Evolutionary conservation across 1,140 invertebrate species (phyloP).

Genomic region (Pachyrhynchus sulphureomaculatus): DNA sequence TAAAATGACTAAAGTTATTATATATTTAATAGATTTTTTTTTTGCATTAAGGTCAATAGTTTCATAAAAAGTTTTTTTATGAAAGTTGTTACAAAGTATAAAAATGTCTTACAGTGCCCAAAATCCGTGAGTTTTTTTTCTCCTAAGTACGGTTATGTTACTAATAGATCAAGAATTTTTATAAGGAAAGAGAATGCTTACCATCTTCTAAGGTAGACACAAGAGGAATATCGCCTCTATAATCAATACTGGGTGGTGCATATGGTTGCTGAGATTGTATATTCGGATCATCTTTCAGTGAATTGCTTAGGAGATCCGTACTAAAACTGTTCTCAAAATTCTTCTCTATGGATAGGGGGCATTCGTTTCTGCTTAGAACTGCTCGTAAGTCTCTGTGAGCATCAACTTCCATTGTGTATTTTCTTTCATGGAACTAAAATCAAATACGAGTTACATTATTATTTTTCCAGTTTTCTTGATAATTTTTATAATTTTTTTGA

Average conservation of each 20-base stretch:
- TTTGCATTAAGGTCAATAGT: too few species aligned
- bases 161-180: too few species aligned
- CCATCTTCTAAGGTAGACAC: conserved; percentile 63
- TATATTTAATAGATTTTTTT: too few species aligned
- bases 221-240: conserved; percentile 74
- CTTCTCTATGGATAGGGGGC: conserved; percentile 36
- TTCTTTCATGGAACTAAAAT: conserved; percentile 55
- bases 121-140: too few species aligned
- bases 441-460: neutral
- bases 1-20: too few species aligned
- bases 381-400: conserved; percentile 41
- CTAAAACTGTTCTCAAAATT: conserved; percentile 24
- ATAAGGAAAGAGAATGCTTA: too few species aligned
- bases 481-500: neutral
- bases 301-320: conserved; percentile 32
- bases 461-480: neutral
- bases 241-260: neutral
- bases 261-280: conserved; percentile 36
- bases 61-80: too few species aligned
- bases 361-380: conserved; percentile 45
- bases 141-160: too few species aligned
- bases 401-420: conserved; percentile 55
- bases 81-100: too few species aligned
- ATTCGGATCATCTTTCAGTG: conserved; percentile 39
- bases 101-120: too few species aligned